A percentile compares a stretch with the other conserved stretches of the same genome.
Conservation (phyloP, 2,797 vertebrate genomes). For the Thamnophis elegans region DNA sequence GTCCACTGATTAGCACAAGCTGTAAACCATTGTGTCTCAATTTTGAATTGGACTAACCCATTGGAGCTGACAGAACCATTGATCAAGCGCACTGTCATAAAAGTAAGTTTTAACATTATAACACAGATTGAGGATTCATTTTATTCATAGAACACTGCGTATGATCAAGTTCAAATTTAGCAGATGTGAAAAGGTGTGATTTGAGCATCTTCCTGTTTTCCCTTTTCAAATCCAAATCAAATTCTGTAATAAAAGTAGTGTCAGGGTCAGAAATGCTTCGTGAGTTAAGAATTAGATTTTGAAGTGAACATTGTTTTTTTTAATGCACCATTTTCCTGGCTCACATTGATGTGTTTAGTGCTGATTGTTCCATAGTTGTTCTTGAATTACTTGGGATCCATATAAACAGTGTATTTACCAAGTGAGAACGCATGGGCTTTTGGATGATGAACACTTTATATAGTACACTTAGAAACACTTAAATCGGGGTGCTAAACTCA, state of each 20-base stretch:
- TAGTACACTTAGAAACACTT: background rate
- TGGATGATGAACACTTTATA: background rate
- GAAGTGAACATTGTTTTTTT: background rate
- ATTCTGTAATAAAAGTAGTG: background rate
- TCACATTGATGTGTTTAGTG: background rate
- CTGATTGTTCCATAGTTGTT: background rate
- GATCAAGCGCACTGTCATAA: conserved; percentile 72
- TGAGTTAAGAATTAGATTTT: background rate
- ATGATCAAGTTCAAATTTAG: background rate
- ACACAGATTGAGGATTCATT: background rate
- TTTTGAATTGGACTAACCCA: conserved; percentile 76
- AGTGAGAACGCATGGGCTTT: too few relatives aligned
- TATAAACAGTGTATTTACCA: background rate
- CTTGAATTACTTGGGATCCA: background rate
- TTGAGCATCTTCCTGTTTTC: background rate
- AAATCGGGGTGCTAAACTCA: too few relatives aligned
- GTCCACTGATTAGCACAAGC: conserved; percentile 82
- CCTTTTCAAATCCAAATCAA: background rate
- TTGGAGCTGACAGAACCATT: conserved; percentile 62
- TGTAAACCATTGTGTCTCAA: conserved; percentile 65
- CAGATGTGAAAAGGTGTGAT: background rate
- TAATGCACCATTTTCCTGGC: background rate
- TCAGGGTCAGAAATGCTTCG: too few relatives aligned
- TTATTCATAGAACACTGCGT: background rate
- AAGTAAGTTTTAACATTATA: background rate